Percentiles rank a stretch among this genome's conserved stretches.
Evolutionary conservation across 2,113 vertebrate species (phyloP).

Genomic region (Desmodus rotundus): DNA sequence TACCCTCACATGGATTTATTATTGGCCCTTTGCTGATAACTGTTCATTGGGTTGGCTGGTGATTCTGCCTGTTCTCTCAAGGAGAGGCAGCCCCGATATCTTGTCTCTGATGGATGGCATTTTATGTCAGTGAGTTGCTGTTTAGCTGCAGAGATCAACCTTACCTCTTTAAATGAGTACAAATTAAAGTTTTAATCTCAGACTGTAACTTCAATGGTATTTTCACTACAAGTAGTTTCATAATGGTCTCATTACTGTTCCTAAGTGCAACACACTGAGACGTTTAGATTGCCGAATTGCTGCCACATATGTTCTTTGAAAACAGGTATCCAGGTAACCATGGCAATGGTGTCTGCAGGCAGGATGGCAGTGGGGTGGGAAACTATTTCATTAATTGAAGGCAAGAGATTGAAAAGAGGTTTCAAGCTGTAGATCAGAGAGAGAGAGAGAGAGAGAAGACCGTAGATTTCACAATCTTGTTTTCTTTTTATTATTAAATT

Average conservation of each 20-base stretch:
- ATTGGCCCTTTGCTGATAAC: neutral
- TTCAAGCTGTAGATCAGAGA: slow-evolving; percentile 55
- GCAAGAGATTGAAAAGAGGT: slow-evolving; percentile 57
- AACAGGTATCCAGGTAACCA: slow-evolving; percentile 76
- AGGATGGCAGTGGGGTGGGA: slow-evolving; percentile 57
- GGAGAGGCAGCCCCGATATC: neutral
- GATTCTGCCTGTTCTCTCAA: neutral
- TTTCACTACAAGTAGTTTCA: slow-evolving; percentile 55
- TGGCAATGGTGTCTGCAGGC: slow-evolving; percentile 72
- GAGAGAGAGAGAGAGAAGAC: neutral
- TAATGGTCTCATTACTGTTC: slow-evolving; percentile 57
- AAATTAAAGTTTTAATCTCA: slow-evolving; percentile 60
- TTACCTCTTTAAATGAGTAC: slow-evolving; percentile 44
- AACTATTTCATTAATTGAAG: slow-evolving; percentile 72
- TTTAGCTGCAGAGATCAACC: neutral
- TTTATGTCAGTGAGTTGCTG: neutral
- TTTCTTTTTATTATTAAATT: slow-evolving; percentile 60
- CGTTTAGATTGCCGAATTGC: slow-evolving; percentile 64
- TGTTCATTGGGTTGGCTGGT: neutral
- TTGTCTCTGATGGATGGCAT: neutral
- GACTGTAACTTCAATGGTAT: slow-evolving; percentile 48
- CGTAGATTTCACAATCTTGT: slow-evolving; percentile 36
- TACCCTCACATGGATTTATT: neutral
- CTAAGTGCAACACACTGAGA: slow-evolving; percentile 55
- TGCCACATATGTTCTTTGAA: slow-evolving; percentile 55